Conservation (phyloP, 1,140 invertebrate genomes). For the Papilio helenus region DNA sequence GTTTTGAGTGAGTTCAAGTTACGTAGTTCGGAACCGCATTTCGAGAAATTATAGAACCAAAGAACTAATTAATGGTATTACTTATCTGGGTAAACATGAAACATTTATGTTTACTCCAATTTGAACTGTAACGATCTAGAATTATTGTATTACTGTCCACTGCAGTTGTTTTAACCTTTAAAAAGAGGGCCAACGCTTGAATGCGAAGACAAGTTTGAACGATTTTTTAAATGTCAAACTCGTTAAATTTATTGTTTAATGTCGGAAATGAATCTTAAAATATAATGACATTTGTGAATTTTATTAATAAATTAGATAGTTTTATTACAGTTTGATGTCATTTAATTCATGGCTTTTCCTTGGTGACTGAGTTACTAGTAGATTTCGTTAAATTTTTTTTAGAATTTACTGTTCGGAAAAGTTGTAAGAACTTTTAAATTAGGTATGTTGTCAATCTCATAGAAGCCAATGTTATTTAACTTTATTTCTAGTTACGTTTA, state of each 20-base stretch:
- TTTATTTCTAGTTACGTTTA: neutral
- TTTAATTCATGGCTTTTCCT: neutral
- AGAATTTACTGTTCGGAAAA: no score
- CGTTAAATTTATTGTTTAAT: constrained; percentile 2
- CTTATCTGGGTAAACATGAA: no score
- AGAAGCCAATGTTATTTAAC: no score
- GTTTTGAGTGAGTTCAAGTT: no score
- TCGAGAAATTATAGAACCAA: no score
- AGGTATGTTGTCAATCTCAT: no score
- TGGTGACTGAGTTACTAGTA: no score
- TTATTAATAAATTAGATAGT: neutral
- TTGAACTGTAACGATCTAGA: neutral
- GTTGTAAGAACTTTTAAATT: no score
- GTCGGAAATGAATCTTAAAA: constrained; percentile 7
- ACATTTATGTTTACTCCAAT: neutral
- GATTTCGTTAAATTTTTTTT: no score
- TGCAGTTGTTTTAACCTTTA: constrained; percentile 14
- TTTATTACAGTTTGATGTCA: neutral
- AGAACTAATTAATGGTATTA: no score
- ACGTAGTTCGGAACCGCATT: no score
- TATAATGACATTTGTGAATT: neutral
- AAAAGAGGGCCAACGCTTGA: neutral
- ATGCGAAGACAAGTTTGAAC: constrained; percentile 10
- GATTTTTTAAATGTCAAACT: constrained; percentile 5
- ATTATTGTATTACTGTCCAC: neutral